phyloP scores from a whole-genome alignment of 2,797 vertebrate species.

The Aeoliscus strigatus region DNA sequence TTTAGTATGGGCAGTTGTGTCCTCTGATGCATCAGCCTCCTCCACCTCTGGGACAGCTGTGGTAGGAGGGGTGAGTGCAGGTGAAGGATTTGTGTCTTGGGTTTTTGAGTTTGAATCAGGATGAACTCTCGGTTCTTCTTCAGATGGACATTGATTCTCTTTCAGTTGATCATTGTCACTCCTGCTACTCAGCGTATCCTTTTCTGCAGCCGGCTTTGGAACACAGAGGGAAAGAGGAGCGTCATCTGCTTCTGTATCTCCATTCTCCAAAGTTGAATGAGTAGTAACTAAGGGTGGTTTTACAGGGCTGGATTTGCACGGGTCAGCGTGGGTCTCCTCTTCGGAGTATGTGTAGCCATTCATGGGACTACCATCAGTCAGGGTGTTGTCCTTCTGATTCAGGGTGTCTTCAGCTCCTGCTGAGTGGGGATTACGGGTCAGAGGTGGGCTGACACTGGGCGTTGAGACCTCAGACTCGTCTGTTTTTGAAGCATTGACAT shows the following conservation, averaged over 20 bases:
- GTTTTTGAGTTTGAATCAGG: slow-evolving; percentile 33
- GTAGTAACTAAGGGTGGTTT: slow-evolving; percentile 35
- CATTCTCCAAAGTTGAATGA: slow-evolving; percentile 35
- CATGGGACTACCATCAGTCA: slow-evolving; percentile 29
- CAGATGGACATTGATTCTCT: slow-evolving; percentile 19
- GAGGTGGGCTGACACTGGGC: slow-evolving; percentile 58
- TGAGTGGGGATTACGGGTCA: slow-evolving; percentile 45
- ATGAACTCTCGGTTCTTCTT: slow-evolving; percentile 20
- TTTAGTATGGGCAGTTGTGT: slow-evolving; percentile 21
- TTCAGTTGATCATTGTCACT: slow-evolving; percentile 15
- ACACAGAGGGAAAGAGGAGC: slow-evolving; percentile 70
- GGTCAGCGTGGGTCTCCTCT: slow-evolving; percentile 49
- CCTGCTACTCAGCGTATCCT: slow-evolving; percentile 1
- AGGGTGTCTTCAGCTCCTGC: slow-evolving; percentile 53
- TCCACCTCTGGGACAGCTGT: slow-evolving; percentile 24
- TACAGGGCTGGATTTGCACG: slow-evolving; percentile 21
- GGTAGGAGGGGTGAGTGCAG: slow-evolving; percentile 57
- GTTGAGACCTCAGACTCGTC: slow-evolving; percentile 59
- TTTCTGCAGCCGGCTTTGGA: slow-evolving; percentile 43
- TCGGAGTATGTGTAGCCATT: slow-evolving; percentile 45
- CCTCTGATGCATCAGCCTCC: slow-evolving; percentile 25
- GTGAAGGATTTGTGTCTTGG: slow-evolving; percentile 31
- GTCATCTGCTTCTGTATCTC: slow-evolving; percentile 50
- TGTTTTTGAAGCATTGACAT: slow-evolving; percentile 48
- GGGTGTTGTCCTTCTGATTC: slow-evolving; percentile 28